Evolutionary conservation across 2,888 invertebrate species (phyloP).

Genomic region (Lottia gigantea): DNA sequence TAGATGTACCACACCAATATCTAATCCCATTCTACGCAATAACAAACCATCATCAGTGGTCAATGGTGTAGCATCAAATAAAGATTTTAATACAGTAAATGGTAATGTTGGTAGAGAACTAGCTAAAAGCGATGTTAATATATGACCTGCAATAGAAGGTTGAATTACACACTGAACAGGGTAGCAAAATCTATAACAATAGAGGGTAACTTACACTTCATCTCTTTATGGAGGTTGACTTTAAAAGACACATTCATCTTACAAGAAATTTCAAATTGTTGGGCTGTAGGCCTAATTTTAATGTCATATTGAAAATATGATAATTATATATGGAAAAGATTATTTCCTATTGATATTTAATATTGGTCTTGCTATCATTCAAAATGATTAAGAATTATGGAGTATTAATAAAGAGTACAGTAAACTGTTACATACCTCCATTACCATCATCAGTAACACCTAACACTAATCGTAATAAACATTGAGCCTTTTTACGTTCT

Average conservation of each 20-base stretch:
- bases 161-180: no score
- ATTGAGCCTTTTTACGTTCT: constrained; percentile 82
- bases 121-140: constrained; percentile 78
- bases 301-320: no score
- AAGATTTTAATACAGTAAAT: constrained; percentile 79
- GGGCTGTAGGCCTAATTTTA: no score
- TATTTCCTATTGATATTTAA: no score
- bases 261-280: no score
- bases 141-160: constrained; percentile 71
- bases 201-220: no score
- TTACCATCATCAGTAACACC: constrained; percentile 93
- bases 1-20: constrained; percentile 86
- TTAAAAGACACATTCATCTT: no score
- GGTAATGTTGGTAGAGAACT: constrained; percentile 75
- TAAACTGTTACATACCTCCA: constrained; percentile 75
- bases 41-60: constrained; percentile 82
- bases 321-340: no score
- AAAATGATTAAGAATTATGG: no score
- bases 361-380: no score
- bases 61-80: constrained; percentile 82
- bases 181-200: no score
- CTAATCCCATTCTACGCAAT: constrained; percentile 82
- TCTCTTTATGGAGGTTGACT: no score
- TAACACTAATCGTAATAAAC: constrained; percentile 84
- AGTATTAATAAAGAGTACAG: not conserved